These are phyloP conservation scores for Drosophila bocqueti DNA, from an alignment of 1,140 invertebrate species.

Conservation along the genomic window DNA sequence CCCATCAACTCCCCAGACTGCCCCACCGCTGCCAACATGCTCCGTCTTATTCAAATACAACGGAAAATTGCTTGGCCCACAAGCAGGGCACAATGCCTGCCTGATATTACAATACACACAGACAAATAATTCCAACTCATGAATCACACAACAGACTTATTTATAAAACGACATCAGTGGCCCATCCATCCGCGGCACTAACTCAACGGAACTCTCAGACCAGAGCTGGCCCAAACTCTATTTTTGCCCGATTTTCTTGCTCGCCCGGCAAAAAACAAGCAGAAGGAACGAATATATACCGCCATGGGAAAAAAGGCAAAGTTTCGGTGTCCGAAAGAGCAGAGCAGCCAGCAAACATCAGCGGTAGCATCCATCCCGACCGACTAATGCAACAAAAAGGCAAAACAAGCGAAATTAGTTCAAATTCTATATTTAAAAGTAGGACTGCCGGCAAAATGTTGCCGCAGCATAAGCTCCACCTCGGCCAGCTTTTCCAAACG, in stretches of 20 bases:
- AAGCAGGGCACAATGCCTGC: constrained; percentile 37
- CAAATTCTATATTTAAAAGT: constrained; percentile 82
- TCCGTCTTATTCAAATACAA: constrained; percentile 30
- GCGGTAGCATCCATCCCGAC: constrained; percentile 38
- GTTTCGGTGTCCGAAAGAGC: constrained; percentile 44
- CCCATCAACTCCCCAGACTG: constrained; percentile 35
- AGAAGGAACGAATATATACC: background rate
- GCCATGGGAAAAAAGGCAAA: constrained; percentile 44
- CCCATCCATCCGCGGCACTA: constrained; percentile 45
- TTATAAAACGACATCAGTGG: constrained; percentile 73
- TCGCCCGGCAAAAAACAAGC: constrained; percentile 51
- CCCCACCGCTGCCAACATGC: constrained; percentile 1
- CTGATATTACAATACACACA: constrained; percentile 47
- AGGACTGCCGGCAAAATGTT: constrained; percentile 80
- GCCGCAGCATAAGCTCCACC: constrained; percentile 49
- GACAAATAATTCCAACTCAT: constrained; percentile 69
- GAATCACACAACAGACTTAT: constrained; percentile 75
- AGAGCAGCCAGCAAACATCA: constrained; percentile 49
- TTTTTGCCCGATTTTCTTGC: constrained; percentile 64
- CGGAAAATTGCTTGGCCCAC: constrained; percentile 42
- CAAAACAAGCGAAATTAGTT: constrained; percentile 76
- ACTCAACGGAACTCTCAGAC: constrained; percentile 29
- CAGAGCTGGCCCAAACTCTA: constrained; percentile 66
- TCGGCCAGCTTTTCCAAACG: constrained; percentile 67
- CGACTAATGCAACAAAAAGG: constrained; percentile 41